Percentiles rank a stretch among this genome's conserved stretches.
phyloP scores from a whole-genome alignment of 2,113 vertebrate genomes.

The Phrynosoma blainvillii region DNA sequence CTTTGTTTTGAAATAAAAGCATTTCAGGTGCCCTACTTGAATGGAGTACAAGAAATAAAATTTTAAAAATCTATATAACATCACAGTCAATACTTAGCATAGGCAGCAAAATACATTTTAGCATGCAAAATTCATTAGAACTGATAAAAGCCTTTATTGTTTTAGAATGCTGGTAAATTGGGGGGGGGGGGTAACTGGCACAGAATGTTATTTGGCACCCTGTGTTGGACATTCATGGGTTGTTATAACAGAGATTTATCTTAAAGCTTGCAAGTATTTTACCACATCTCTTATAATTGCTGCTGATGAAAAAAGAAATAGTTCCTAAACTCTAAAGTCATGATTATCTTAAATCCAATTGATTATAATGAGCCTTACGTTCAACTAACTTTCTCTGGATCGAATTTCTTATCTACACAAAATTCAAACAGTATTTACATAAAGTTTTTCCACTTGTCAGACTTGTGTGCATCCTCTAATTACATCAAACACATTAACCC shows the following conservation, averaged over 20 bases:
- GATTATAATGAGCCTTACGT: slow-evolving; percentile 11
- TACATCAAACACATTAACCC: slow-evolving; percentile 36
- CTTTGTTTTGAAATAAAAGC: background rate
- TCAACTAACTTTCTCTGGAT: slow-evolving; percentile 11
- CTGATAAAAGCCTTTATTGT: background rate
- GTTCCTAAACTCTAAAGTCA: background rate
- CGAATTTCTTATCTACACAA: slow-evolving; percentile 25
- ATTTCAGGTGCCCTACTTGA: background rate
- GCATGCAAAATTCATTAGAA: background rate
- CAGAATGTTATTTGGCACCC: background rate
- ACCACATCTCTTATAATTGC: background rate
- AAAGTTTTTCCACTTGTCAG: slow-evolving; percentile 49
- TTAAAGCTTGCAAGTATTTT: background rate
- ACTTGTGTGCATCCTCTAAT: slow-evolving; percentile 40
- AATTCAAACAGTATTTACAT: slow-evolving; percentile 37
- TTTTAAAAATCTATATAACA: background rate
- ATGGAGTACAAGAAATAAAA: too few species aligned
- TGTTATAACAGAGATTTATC: background rate
- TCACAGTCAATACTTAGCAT: background rate
- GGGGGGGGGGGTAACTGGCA: background rate
- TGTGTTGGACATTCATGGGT: background rate
- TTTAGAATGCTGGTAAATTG: background rate
- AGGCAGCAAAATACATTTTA: background rate
- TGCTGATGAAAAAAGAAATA: slow-evolving; percentile 3
- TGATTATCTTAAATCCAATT: slow-evolving; percentile 3